Evolutionary conservation across 2,888 invertebrate genomes (phyloP).

Genomic region (Drosophila infuscata): DNA sequence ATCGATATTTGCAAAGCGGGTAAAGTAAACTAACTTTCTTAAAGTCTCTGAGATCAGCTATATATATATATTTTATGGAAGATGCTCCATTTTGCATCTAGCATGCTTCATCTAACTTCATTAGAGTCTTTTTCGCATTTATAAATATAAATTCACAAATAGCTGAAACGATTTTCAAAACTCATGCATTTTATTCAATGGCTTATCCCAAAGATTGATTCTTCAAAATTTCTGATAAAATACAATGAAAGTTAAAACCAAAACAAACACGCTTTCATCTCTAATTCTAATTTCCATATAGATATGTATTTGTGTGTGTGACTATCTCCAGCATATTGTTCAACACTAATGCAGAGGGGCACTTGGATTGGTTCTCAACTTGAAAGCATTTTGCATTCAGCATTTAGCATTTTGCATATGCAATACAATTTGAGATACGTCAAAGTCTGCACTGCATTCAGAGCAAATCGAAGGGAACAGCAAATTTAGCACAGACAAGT

Average conservation of each 20-base stretch:
- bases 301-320: background rate
- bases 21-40: background rate
- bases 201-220: background rate
- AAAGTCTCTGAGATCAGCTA: too few relatives aligned
- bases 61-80: background rate
- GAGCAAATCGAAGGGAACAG: background rate
- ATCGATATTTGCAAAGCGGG: background rate
- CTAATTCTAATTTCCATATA: background rate
- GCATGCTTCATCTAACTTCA: background rate
- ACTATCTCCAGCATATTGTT: slow-evolving; percentile 30
- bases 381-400: slow-evolving; percentile 31
- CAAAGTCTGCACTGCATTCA: slow-evolving; percentile 27
- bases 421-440: slow-evolving; percentile 19
- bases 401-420: slow-evolving; percentile 52
- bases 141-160: background rate
- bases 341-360: slow-evolving; percentile 14
- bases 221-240: background rate
- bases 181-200: background rate
- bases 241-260: background rate
- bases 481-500: slow-evolving; percentile 42
- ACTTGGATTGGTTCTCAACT: slow-evolving; percentile 11
- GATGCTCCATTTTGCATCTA: background rate
- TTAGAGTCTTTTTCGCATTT: background rate
- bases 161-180: background rate
- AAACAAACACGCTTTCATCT: slow-evolving; percentile 3